Percentiles rank a stretch among this genome's conserved stretches.
phyloP scores from a whole-genome alignment of 2,113 vertebrate species.

The Trochalopteron elliotii region DNA sequence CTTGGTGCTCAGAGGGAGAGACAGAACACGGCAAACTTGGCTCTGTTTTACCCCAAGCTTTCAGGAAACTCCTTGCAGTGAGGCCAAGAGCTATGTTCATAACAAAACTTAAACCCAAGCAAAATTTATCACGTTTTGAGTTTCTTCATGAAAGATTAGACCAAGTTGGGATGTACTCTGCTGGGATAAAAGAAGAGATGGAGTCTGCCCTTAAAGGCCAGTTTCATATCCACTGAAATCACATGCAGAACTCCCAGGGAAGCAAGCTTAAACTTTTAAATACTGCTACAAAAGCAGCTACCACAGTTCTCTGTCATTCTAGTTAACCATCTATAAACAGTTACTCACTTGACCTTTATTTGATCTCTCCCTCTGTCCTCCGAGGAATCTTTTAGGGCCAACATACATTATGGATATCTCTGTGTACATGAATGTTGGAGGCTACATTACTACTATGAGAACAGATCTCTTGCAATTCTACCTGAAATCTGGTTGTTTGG shows the following conservation, averaged over 20 bases:
- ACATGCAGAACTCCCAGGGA: neutral
- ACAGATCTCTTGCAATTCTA: neutral
- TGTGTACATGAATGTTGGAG: neutral
- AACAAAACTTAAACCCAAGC: constrained; percentile 34
- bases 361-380: constrained; percentile 47
- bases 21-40: constrained; percentile 1
- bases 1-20: neutral
- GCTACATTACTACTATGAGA: neutral
- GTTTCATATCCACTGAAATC: constrained; percentile 17
- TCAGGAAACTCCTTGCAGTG: constrained; percentile 23
- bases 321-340: constrained; percentile 61
- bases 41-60: constrained; percentile 35
- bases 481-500: neutral
- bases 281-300: constrained; percentile 35
- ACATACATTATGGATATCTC: constrained; percentile 10
- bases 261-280: constrained; percentile 31
- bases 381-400: constrained; percentile 42
- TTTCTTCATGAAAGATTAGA: constrained; percentile 51
- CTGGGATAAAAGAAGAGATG: constrained; percentile 16
- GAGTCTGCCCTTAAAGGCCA: constrained; percentile 13
- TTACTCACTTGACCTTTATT: constrained; percentile 60
- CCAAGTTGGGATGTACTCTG: neutral
- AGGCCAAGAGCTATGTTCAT: constrained; percentile 18
- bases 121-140: constrained; percentile 34
- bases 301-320: constrained; percentile 35